Base-by-base conservation (phyloP, 92 coral and sea anemone species). In the Paramuricea clavata region DNA sequence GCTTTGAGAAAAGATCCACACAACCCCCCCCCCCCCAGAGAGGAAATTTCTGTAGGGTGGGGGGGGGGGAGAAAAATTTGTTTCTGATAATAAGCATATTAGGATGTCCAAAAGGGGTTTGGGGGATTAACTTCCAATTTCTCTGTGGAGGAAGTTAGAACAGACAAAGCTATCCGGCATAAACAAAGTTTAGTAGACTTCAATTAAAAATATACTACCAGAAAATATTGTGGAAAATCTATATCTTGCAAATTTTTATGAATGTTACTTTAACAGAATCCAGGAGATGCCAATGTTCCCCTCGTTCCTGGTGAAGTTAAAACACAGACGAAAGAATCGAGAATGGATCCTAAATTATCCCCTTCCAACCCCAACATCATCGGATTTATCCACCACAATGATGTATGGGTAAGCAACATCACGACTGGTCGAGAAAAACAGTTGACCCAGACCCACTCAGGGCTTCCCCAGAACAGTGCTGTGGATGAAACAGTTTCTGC, bases 321-420 rank as follows among this genome's bases (percentile, higher is more conserved):
- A 59, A 94, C 99, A 28, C 97, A 93, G 56, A 92, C 95, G 12
- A 69, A 83, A 62, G 98, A 93, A 30, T 83, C 98, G 35, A 94
- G 95, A 78, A 94, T 97, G 97, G 99, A 97, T 88, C 93, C 99
- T 64, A 97, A 97, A 85, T 87, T 97, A 23, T 97, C 98, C 69
- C 99, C 99, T 16, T 93, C 94, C 76, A 94, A 97, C 64, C 81
- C 99, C 32, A 93, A 97, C 74, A 80, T 97, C 15, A 95, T 93
- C 32, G 98, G 98, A 54, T 97, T 97, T 87, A 83, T 97, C 74
- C 99, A 97, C 49, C 97, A 91, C 60, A 97, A 97, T 88, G 99
- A 97, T 43, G 77, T 97, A 35, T 97, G 99, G 99, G 93, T 97
- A 28, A 82, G 89, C 56, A 97, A 94, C 39, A 70, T 94, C 32